These are phyloP conservation scores for Euphydryas editha DNA, from an alignment of 2,888 invertebrate species.

Conservation along the genomic window DNA sequence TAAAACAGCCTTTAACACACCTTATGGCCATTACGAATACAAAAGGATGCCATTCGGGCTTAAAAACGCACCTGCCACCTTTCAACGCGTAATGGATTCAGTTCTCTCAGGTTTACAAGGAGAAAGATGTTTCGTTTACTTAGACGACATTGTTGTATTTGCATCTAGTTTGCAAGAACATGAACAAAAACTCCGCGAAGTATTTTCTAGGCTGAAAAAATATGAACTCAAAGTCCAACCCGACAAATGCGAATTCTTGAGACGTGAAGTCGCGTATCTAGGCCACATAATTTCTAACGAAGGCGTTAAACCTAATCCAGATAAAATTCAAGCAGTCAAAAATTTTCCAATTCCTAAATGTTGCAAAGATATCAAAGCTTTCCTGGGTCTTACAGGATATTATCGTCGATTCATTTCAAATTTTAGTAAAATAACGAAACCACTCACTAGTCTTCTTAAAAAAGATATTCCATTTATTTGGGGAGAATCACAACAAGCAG, in stretches of 20 bases:
- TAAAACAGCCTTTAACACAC: not conserved
- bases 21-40: not conserved
- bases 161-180: constrained; percentile 53
- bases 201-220: too few relatives aligned
- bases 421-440: constrained; percentile 47
- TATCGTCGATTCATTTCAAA: constrained; percentile 56
- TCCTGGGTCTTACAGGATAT: constrained; percentile 53
- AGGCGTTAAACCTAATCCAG: constrained; percentile 38
- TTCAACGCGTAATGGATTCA: not conserved
- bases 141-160: constrained; percentile 51
- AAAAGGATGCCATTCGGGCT: not conserved
- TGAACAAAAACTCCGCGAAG: constrained; percentile 38
- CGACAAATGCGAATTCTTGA: too few relatives aligned
- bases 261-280: too few relatives aligned
- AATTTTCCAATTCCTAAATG: not conserved
- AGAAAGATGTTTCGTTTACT: constrained; percentile 47
- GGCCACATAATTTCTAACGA: constrained; percentile 29
- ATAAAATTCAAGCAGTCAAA: constrained; percentile 25
- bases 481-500: constrained; percentile 32
- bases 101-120: constrained; percentile 31
- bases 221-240: too few relatives aligned
- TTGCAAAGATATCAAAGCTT: constrained; percentile 37
- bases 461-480: too few relatives aligned
- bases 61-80: not conserved
- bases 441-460: constrained; percentile 40